These are phyloP conservation scores for Druon quercuslanigerum DNA, from an alignment of 1,140 invertebrate genomes.

Conservation along the genomic window DNA sequence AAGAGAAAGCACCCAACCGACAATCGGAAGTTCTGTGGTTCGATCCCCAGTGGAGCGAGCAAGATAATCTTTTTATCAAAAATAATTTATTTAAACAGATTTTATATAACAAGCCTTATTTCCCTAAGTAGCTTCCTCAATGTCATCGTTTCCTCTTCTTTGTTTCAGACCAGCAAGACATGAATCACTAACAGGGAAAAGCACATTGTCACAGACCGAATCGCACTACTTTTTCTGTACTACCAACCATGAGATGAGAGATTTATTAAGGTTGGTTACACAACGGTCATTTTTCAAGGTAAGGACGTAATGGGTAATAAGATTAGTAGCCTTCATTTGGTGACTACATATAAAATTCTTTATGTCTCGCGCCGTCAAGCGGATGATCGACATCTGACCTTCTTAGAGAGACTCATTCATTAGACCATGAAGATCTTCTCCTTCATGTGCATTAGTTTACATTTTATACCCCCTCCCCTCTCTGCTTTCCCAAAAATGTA, in stretches of 20 bases:
- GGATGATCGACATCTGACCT: constrained; percentile 42
- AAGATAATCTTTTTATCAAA: no score
- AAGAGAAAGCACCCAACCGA: no score
- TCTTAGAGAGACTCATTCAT: neutral
- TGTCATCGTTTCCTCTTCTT: neutral
- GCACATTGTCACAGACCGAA: constrained; percentile 4
- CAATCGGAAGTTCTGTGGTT: no score
- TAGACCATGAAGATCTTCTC: neutral
- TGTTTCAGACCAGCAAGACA: neutral
- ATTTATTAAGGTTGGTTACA: constrained; percentile 37
- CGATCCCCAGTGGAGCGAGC: no score
- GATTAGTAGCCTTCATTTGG: constrained; percentile 17
- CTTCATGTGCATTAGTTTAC: no score
- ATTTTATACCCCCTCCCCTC: no score
- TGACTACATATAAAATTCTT: constrained; percentile 4
- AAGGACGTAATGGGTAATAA: neutral
- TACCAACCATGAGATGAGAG: constrained; percentile 13
- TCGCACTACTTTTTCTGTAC: neutral
- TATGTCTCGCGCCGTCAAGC: constrained; percentile 21
- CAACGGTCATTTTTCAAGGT: constrained; percentile 33
- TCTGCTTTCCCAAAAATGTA: no score
- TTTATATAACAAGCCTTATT: no score
- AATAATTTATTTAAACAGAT: no score
- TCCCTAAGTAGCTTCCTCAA: neutral
- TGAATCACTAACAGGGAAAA: constrained; percentile 15